Evolutionary conservation across 2,888 invertebrate species (phyloP).

Genomic region (Volucella inanis): DNA sequence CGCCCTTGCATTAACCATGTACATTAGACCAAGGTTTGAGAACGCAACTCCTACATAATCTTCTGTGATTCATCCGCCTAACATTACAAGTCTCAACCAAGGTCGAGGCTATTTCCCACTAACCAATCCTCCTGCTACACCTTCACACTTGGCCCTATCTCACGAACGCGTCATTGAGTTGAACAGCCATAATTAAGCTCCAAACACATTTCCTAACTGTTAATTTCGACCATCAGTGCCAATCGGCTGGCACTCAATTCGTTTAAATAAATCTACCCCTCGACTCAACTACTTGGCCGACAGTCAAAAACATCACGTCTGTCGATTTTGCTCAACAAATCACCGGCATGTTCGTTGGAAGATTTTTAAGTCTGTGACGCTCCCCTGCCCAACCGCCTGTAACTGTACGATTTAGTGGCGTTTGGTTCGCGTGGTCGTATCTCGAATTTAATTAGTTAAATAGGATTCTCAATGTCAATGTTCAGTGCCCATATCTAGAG

Average conservation of each 20-base stretch:
- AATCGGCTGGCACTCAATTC: too few relatives aligned
- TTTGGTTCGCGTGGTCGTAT: constrained; percentile 68
- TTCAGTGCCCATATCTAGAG: constrained; percentile 71
- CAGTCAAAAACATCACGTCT: constrained; percentile 35
- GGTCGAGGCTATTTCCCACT: too few relatives aligned
- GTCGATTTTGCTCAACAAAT: constrained; percentile 47
- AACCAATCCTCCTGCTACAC: too few relatives aligned
- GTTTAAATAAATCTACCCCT: too few relatives aligned
- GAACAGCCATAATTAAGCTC: too few relatives aligned
- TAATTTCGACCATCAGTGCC: too few relatives aligned
- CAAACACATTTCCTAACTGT: too few relatives aligned
- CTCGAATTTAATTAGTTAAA: constrained; percentile 73
- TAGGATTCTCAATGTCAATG: constrained; percentile 75
- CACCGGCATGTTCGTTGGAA: constrained; percentile 3
- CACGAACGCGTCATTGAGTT: too few relatives aligned
- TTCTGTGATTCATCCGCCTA: background rate
- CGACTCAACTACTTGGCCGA: too few relatives aligned
- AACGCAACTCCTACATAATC: background rate
- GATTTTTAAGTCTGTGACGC: constrained; percentile 9
- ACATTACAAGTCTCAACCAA: background rate
- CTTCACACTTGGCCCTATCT: too few relatives aligned
- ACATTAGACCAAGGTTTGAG: too few relatives aligned
- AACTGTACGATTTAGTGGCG: constrained; percentile 21
- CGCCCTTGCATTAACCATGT: too few relatives aligned
- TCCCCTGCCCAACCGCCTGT: constrained; percentile 28